phyloP scores from a whole-genome alignment of 2,888 invertebrate species.

The Noctuana brunneofusca region DNA sequence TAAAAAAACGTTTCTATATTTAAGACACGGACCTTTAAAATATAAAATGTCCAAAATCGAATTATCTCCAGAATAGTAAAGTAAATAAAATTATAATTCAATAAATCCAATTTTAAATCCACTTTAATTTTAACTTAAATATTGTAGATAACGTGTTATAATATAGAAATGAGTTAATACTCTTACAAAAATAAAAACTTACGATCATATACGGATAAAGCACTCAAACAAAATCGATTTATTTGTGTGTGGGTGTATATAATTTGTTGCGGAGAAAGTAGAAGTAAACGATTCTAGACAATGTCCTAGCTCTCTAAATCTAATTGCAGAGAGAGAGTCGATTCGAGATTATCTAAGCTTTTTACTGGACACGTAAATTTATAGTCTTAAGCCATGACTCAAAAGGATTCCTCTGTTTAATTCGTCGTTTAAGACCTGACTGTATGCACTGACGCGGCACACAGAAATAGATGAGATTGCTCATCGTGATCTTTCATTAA shows the following conservation, averaged over 20 bases:
- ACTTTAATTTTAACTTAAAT: too few species aligned
- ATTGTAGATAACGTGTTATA: not conserved
- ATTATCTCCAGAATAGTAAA: too few species aligned
- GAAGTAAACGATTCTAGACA: slow-evolving; percentile 15
- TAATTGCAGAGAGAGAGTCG: slow-evolving; percentile 25
- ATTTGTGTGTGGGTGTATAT: slow-evolving; percentile 12
- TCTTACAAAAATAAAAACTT: not conserved
- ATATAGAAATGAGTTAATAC: not conserved
- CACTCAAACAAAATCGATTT: slow-evolving; percentile 1
- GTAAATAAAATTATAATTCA: too few species aligned
- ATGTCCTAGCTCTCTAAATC: slow-evolving; percentile 25
- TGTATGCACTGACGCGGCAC: slow-evolving; percentile 3
- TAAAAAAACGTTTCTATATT: too few species aligned
- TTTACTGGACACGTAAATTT: slow-evolving; percentile 9
- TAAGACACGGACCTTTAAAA: too few species aligned
- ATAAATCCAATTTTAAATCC: too few species aligned
- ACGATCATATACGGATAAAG: not conserved
- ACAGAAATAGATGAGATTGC: slow-evolving; percentile 7
- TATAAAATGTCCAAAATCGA: too few species aligned
- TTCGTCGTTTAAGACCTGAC: slow-evolving; percentile 1
- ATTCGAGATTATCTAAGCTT: slow-evolving; percentile 13
- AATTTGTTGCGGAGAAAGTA: slow-evolving; percentile 20
- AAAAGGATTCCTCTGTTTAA: slow-evolving; percentile 11
- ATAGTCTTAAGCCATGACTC: slow-evolving; percentile 9
- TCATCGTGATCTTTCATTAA: slow-evolving; percentile 2